Conservation (phyloP, 2,797 vertebrate genomes). For the Emys orbicularis region DNA sequence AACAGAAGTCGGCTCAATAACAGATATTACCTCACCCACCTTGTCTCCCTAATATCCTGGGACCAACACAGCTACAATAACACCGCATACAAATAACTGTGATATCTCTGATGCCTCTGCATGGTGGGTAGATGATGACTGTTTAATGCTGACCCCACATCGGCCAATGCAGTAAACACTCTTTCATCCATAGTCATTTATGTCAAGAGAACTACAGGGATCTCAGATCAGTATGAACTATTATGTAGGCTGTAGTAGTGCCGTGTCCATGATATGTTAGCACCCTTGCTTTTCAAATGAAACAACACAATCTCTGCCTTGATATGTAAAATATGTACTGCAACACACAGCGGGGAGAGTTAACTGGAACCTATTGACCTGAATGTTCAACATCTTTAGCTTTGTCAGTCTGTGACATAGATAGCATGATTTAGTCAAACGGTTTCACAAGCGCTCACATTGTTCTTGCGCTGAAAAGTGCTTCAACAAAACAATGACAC, state of each 20-base stretch:
- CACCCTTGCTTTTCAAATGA: background rate
- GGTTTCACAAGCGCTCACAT: background rate
- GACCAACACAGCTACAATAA: background rate
- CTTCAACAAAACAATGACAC: background rate
- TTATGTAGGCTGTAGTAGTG: background rate
- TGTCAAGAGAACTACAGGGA: background rate
- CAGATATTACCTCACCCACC: background rate
- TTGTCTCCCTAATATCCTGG: background rate
- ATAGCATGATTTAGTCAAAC: background rate
- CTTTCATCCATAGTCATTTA: background rate
- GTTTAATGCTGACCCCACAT: background rate
- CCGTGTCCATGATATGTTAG: background rate
- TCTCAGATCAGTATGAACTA: background rate
- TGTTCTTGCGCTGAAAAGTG: background rate
- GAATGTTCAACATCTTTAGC: accelerated
- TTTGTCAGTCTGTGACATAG: background rate
- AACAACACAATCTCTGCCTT: background rate
- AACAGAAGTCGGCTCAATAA: background rate
- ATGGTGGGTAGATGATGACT: background rate
- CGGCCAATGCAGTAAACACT: background rate
- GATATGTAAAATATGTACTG: accelerated
- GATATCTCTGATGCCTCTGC: background rate
- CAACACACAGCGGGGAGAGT: background rate
- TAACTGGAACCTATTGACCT: background rate
- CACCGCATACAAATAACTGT: background rate